Conservation (phyloP, 2,888 invertebrate genomes). For the Theristus sp. region DNA sequence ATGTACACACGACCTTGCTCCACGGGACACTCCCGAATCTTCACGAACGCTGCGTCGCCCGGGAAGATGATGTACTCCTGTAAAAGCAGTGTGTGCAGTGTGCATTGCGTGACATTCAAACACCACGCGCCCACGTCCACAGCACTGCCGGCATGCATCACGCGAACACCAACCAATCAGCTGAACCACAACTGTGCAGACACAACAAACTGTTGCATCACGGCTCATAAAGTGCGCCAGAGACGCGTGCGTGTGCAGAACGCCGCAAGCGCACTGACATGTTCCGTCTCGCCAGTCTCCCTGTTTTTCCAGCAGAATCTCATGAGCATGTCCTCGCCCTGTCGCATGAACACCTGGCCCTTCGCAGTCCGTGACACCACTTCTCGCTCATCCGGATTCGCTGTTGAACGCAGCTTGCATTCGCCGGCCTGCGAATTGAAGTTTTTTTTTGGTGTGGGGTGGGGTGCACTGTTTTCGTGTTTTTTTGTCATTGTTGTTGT, state of each 20-base stretch:
- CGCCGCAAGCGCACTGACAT: too few relatives aligned
- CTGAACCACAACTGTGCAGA: too few relatives aligned
- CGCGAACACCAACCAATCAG: too few relatives aligned
- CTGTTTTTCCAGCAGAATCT: slow-evolving; percentile 99
- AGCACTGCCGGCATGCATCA: too few relatives aligned
- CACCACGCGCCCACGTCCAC: too few relatives aligned
- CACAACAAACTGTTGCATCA: not conserved
- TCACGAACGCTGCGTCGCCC: slow-evolving; percentile 90
- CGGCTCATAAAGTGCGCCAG: too few relatives aligned
- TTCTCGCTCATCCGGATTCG: slow-evolving; percentile 21
- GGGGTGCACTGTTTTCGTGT: too few relatives aligned
- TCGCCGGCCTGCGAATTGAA: not conserved
- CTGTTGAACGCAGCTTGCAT: not conserved
- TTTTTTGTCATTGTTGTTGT: too few relatives aligned
- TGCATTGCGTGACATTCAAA: too few relatives aligned
- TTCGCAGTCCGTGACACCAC: slow-evolving; percentile 65
- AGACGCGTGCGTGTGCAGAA: too few relatives aligned
- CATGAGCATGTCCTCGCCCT: slow-evolving; percentile 89
- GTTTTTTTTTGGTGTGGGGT: too few relatives aligned
- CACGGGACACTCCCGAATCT: slow-evolving; percentile 79
- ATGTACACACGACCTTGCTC: slow-evolving; percentile 69
- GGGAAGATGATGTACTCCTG: slow-evolving; percentile 91
- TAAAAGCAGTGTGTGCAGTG: too few relatives aligned
- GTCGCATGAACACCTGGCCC: slow-evolving; percentile 79
- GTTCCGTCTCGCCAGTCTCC: slow-evolving; percentile 61